Conservation (phyloP, 2,797 vertebrate genomes). For the Loriculus beryllinus region DNA sequence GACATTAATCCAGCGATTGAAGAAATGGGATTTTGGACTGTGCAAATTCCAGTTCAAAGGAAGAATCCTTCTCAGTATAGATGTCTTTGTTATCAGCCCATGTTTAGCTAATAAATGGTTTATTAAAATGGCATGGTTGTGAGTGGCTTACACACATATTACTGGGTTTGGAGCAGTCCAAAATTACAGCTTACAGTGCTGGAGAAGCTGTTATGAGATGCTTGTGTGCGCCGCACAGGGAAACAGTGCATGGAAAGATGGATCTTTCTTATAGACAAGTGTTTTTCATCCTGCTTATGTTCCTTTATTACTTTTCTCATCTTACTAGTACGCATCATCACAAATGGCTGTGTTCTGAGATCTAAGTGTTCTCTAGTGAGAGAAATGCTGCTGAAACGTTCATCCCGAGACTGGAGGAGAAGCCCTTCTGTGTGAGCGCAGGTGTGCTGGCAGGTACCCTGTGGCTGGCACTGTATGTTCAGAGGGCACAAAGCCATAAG, state of each 20-base stretch:
- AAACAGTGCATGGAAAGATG: background rate
- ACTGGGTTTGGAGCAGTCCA: background rate
- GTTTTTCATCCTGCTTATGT: background rate
- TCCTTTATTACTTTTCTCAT: background rate
- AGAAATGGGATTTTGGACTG: constrained; percentile 69
- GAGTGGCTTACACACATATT: constrained; percentile 35
- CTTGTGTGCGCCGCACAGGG: background rate
- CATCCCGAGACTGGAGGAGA: background rate
- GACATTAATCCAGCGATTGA: constrained; percentile 60
- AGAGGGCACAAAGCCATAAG: background rate
- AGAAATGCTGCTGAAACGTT: rapidly evolving
- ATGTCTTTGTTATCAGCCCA: constrained; percentile 65
- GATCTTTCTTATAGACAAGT: background rate
- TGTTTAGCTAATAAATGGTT: constrained; percentile 59
- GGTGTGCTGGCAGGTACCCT: background rate
- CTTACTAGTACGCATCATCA: background rate
- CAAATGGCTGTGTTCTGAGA: background rate
- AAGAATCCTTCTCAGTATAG: constrained; percentile 31
- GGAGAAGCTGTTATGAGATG: background rate
- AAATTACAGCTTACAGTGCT: background rate
- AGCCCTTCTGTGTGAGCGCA: rapidly evolving
- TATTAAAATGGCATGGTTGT: constrained; percentile 50
- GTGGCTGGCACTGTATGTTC: background rate
- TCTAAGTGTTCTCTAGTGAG: rapidly evolving
- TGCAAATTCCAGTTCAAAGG: constrained; percentile 71